Conservation (phyloP, 2,797 vertebrate species). For the Bovichtus variegatus region DNA sequence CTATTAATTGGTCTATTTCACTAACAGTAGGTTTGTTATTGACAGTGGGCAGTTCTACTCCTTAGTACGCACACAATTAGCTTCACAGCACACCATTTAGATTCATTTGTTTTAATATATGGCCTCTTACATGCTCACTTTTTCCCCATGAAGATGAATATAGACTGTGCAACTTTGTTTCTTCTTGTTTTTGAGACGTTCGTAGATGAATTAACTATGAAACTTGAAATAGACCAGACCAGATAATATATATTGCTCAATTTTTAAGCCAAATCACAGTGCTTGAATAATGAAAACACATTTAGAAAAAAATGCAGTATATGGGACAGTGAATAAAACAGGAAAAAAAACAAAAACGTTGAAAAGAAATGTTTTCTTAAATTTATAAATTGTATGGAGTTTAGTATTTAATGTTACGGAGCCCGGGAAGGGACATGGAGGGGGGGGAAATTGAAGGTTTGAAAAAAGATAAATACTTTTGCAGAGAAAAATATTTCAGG, state of each 20-base stretch:
- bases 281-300: not conserved
- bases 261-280: not conserved
- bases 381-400: too few relatives aligned
- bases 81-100: not conserved
- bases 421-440: too few relatives aligned
- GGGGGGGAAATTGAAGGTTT: too few relatives aligned
- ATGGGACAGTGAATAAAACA: too few relatives aligned
- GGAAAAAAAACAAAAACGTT: too few relatives aligned
- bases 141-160: too few relatives aligned
- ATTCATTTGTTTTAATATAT: not conserved
- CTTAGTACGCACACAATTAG: not conserved
- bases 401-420: too few relatives aligned
- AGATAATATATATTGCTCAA: too few relatives aligned
- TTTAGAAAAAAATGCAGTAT: not conserved
- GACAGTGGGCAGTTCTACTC: not conserved
- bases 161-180: not conserved
- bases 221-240: not conserved
- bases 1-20: conserved; percentile 47
- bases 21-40: conserved; percentile 28
- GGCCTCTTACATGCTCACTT: not conserved
- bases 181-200: not conserved
- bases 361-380: too few relatives aligned
- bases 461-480: too few relatives aligned
- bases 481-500: too few relatives aligned
- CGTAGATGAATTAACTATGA: not conserved